Conservation (phyloP, 2,888 invertebrate species). For the Watsonalla cultraria region DNA sequence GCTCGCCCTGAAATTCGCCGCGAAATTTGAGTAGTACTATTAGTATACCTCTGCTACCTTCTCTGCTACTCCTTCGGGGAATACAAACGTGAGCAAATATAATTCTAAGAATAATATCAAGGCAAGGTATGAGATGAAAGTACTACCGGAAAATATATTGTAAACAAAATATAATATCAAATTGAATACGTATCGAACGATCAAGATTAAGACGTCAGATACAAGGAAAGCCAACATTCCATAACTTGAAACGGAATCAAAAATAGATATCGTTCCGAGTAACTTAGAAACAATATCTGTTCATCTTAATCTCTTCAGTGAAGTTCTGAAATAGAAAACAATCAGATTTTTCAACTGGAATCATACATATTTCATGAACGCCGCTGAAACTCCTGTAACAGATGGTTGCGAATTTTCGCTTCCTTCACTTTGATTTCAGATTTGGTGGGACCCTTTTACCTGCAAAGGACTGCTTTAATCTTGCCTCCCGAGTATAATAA, state of each 20-base stretch:
- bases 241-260: background rate
- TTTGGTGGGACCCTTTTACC: background rate
- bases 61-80: too few species aligned
- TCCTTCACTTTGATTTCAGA: conserved; percentile 12
- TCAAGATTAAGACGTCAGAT: too few species aligned
- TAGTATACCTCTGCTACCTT: too few species aligned
- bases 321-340: conserved; percentile 7
- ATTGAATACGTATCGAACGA: too few species aligned
- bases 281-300: background rate
- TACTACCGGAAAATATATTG: too few species aligned
- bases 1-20: too few species aligned
- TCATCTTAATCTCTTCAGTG: background rate
- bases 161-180: too few species aligned
- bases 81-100: too few species aligned
- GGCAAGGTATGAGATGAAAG: too few species aligned
- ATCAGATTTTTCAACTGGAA: conserved; percentile 7
- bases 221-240: too few species aligned
- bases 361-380: conserved; percentile 21
- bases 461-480: background rate
- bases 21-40: too few species aligned
- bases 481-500: background rate
- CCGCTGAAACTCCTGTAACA: conserved; percentile 9
- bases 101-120: too few species aligned
- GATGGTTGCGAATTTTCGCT: conserved; percentile 18
- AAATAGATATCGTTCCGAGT: background rate